Evolutionary conservation across 2,888 invertebrate species (phyloP).

Genomic region (Drosophila mimetica): DNA sequence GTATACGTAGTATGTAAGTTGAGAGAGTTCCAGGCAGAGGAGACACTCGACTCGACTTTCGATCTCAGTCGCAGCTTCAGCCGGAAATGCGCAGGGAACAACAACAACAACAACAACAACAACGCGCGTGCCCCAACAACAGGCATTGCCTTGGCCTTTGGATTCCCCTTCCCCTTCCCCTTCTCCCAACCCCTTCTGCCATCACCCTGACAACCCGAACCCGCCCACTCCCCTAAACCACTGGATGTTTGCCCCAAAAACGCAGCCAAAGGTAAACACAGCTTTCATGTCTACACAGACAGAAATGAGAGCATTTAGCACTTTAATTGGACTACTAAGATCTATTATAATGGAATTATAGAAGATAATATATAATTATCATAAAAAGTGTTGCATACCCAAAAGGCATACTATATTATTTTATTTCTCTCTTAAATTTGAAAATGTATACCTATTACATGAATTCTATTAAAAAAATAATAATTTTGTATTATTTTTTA

Average conservation of each 20-base stretch:
- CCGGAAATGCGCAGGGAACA: conserved; percentile 35
- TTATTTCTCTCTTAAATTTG: no score
- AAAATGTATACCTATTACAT: no score
- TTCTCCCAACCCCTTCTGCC: not conserved
- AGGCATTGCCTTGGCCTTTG: conserved; percentile 63
- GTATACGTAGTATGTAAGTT: conserved; percentile 3
- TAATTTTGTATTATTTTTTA: no score
- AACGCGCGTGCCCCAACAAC: conserved; percentile 64
- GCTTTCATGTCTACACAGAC: not conserved
- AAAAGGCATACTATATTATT: no score
- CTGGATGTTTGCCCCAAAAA: conserved; percentile 42
- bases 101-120: conserved; percentile 8
- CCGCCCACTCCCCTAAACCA: not conserved
- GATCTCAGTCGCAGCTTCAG: conserved; percentile 19
- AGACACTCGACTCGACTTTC: conserved; percentile 17
- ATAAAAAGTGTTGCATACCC: no score
- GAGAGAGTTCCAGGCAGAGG: conserved; percentile 12
- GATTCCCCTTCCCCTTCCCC: not conserved
- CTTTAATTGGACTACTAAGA: not conserved
- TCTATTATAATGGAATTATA: not conserved
- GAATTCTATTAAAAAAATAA: no score
- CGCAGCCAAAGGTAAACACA: conserved; percentile 51
- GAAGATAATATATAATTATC: no score
- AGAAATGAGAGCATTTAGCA: not conserved
- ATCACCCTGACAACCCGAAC: not conserved